Evolutionary conservation across 2,888 invertebrate species (phyloP), one percentile per base, ranked within the genome.

Genomic region (Sericinus montela): DNA sequence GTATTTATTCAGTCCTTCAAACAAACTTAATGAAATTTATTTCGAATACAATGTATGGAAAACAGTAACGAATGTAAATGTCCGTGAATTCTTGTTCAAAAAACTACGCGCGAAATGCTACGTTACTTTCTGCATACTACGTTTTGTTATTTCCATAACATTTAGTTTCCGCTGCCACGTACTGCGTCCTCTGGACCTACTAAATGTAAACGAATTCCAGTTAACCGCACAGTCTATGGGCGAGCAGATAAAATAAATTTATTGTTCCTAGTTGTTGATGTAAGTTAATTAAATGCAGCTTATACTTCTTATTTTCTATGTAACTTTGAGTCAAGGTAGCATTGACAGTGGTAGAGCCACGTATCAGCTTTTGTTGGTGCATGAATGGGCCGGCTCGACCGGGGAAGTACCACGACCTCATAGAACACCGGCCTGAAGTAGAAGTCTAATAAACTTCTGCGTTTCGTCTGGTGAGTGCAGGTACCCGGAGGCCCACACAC

Each of bases 61-160:
- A 30, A 14, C 30, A 30, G 16, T 41, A 32, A 37, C 15, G 23
- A 11, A 30, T n/a, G 14, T 14, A 42, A 48, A 35, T 13, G 40
- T 14, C 11, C 30, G 37, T 37, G 32, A 51, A 45, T 38, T 50
- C 37, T 45, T 45, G 40, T 30, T n/a, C 30, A 11, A 30, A 40
- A 25, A 45, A 36, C 23, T 37, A 32, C 11, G 8, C 28, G 13
- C 36, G 28, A 14, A 43, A 48, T 36, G 32, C 29, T 45, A 23
- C 32, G 34, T 23, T 8, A 23, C 36, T 51, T 34, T 41, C 34
- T 3, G 32, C 41, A 14, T 14, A 19, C 29, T 25, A 23, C 36
- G 32, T 50, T 50, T 50, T 45, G 40, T 45, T 45, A 45, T 49
- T 49, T 45, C 45, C 49, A 36, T 50, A 50, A 50, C 45, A 45